Evolutionary conservation across 2,888 invertebrate genomes (phyloP).

Genomic region (Smittia sp.): DNA sequence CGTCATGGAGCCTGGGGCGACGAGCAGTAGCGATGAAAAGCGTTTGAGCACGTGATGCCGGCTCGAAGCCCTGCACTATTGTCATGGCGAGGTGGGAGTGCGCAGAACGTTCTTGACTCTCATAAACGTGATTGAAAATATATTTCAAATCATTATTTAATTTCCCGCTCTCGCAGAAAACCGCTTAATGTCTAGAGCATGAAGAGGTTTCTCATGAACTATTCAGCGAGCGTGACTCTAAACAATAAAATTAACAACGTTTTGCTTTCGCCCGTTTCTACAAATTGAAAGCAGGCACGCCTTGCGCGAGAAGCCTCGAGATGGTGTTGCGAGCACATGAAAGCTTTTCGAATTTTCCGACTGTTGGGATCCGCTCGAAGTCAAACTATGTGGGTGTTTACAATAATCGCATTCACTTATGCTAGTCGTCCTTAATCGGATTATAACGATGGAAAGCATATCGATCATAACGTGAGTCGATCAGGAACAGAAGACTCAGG

Average conservation of each 20-base stretch:
- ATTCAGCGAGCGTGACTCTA: background rate
- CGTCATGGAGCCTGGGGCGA: background rate
- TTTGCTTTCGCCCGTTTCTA: background rate
- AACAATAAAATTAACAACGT: conserved; percentile 7
- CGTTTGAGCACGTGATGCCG: background rate
- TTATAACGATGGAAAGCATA: too few species aligned
- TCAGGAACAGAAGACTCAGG: too few species aligned
- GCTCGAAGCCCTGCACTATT: background rate
- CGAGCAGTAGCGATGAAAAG: background rate
- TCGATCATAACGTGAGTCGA: too few species aligned
- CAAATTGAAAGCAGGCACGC: background rate
- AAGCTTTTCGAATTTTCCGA: too few species aligned
- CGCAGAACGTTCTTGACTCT: background rate
- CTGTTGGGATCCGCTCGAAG: too few species aligned
- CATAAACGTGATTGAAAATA: conserved; percentile 1
- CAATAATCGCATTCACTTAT: too few species aligned
- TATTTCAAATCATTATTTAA: background rate
- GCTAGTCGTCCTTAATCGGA: too few species aligned
- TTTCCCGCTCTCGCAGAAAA: conserved; percentile 1
- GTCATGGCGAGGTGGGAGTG: background rate
- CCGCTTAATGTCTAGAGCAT: background rate
- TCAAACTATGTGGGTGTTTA: too few species aligned
- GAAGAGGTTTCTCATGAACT: background rate
- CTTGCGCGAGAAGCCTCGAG: background rate
- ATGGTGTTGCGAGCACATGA: background rate